Conservation (phyloP, 1,140 invertebrate species). For the Lasioglossum baleicum region DNA sequence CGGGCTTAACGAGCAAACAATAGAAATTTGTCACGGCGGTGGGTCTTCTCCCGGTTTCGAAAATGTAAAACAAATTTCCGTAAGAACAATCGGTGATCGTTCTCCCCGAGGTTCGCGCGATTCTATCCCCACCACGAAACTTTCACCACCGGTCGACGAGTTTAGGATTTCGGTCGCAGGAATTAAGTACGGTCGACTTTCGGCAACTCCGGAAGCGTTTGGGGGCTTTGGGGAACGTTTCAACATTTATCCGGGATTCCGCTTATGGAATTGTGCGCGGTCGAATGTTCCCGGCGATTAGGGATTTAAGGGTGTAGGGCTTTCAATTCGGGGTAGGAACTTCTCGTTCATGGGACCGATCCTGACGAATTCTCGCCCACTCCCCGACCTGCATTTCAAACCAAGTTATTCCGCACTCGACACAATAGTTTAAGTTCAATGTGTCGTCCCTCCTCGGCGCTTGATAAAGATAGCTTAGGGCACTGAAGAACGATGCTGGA, state of each 20-base stretch:
- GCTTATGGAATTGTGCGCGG: slow-evolving; percentile 11
- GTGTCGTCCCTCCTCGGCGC: no score
- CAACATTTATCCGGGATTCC: slow-evolving; percentile 14
- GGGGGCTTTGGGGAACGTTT: slow-evolving; percentile 5
- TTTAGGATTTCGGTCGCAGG: neutral
- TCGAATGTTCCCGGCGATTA: slow-evolving; percentile 5
- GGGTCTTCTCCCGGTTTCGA: no score
- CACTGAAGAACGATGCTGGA: no score
- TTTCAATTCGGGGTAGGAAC: neutral
- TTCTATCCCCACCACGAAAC: neutral
- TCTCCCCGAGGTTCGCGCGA: neutral
- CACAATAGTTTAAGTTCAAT: no score
- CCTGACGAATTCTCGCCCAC: neutral
- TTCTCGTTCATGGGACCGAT: neutral
- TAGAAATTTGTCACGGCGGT: neutral
- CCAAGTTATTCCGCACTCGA: neutral
- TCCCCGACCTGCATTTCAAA: neutral
- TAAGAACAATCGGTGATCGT: neutral
- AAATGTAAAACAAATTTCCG: neutral
- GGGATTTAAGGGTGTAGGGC: slow-evolving; percentile 1
- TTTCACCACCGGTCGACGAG: neutral
- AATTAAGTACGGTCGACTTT: slow-evolving; percentile 12
- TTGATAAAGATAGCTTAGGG: no score
- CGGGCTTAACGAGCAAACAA: slow-evolving; percentile 10
- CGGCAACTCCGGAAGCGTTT: neutral